Percentiles rank a stretch among this genome's conserved stretches.
Evolutionary conservation across 2,797 vertebrate species (phyloP).

Genomic region (Hephaestus fuliginosus): DNA sequence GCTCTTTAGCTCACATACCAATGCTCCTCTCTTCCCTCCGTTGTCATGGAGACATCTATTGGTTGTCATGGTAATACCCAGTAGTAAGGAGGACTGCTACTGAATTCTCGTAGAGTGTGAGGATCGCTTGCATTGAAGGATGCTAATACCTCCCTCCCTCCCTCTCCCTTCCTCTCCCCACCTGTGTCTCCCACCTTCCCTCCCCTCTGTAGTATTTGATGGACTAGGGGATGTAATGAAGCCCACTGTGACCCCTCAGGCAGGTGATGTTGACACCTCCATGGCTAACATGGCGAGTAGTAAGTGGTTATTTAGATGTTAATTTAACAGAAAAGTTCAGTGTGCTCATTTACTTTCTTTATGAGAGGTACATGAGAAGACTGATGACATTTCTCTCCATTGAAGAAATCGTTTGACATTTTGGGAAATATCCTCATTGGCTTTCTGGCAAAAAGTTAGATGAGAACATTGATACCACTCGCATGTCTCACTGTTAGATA

Average conservation of each 20-base stretch:
- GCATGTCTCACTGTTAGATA: not conserved
- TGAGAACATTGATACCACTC: slow-evolving; percentile 4
- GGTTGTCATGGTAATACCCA: slow-evolving; percentile 75
- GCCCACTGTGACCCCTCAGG: slow-evolving; percentile 94
- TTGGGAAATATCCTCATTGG: no score
- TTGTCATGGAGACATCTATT: slow-evolving; percentile 77
- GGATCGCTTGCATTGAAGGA: slow-evolving; percentile 55
- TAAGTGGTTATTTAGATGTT: slow-evolving; percentile 84
- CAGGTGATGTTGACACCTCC: slow-evolving; percentile 94
- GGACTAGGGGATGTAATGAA: slow-evolving; percentile 98
- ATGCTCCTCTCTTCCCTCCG: slow-evolving; percentile 50
- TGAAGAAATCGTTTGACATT: no score
- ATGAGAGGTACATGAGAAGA: not conserved
- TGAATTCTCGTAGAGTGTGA: slow-evolving; percentile 53
- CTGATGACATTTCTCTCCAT: no score
- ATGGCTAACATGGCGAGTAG: slow-evolving; percentile 98
- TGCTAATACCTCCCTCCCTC: slow-evolving; percentile 58
- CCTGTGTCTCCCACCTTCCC: not conserved
- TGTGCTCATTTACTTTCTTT: slow-evolving; percentile 15
- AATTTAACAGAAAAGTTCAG: not conserved
- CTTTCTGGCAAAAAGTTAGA: no score
- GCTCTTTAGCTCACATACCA: slow-evolving; percentile 27
- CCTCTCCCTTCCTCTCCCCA: slow-evolving; percentile 14
- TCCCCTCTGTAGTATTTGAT: slow-evolving; percentile 90
- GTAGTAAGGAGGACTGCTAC: slow-evolving; percentile 52